Percentiles rank a stretch among this genome's conserved stretches.
Conservation (phyloP, 1,140 invertebrate genomes). For the Hermatobates lingyangjiaoensis region DNA sequence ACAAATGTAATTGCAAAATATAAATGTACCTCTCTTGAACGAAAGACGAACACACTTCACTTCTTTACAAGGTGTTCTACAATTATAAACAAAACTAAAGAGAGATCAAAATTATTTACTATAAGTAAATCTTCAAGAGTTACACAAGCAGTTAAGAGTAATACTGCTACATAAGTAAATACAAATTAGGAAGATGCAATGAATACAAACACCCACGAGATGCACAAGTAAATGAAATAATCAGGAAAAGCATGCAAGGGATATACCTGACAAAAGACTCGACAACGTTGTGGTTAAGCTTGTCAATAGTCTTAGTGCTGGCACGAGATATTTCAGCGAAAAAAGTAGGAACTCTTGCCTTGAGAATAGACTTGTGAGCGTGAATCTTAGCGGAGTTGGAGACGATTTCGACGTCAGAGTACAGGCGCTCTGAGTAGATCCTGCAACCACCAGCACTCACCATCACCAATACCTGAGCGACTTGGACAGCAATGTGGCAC, state of each 20-base stretch:
- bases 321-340: slow-evolving; percentile 16
- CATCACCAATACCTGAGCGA: no score
- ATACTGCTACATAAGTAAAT: background rate
- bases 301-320: slow-evolving; percentile 23
- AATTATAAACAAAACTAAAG: no score
- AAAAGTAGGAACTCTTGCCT: slow-evolving; percentile 25
- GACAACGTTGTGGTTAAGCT: slow-evolving; percentile 22
- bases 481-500: no score
- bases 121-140: background rate
- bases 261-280: slow-evolving; percentile 24
- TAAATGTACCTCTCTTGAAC: no score
- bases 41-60: no score
- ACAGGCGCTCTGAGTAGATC: slow-evolving; percentile 27
- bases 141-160: background rate
- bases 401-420: slow-evolving; percentile 28
- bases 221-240: background rate
- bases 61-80: no score
- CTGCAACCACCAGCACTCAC: no score
- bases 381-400: slow-evolving; percentile 24
- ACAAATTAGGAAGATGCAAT: background rate
- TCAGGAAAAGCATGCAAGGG: background rate
- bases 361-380: slow-evolving; percentile 27
- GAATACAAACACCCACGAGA: background rate
- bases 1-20: no score
- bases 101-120: background rate